Conservation (phyloP, 2,113 vertebrate species). For the Petaurus breviceps region DNA sequence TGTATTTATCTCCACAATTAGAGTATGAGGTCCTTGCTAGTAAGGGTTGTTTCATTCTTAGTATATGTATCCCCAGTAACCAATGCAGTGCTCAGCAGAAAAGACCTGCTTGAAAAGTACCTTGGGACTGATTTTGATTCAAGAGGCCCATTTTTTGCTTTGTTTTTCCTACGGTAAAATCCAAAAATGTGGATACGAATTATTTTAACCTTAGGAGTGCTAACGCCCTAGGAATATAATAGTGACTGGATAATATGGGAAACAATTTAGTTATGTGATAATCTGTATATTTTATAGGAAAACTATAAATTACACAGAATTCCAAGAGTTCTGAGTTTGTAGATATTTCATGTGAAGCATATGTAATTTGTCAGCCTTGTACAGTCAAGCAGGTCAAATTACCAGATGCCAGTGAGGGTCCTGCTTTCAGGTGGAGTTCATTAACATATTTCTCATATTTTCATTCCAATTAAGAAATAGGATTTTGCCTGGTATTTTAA, state of each 20-base stretch:
- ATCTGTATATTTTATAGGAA: conserved; percentile 5
- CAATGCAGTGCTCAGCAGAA: background rate
- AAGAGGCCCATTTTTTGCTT: background rate
- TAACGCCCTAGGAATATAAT: background rate
- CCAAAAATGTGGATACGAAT: conserved; percentile 39
- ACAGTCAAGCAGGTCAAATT: conserved; percentile 36
- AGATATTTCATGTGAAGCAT: conserved; percentile 54
- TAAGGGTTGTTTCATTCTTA: background rate
- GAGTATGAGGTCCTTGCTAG: background rate
- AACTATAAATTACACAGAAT: conserved; percentile 18
- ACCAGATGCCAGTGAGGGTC: conserved; percentile 8
- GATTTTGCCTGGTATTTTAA: background rate
- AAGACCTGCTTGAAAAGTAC: background rate
- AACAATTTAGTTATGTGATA: conserved; percentile 32
- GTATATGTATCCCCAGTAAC: background rate
- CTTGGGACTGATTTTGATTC: background rate
- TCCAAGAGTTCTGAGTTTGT: conserved; percentile 8
- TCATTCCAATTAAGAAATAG: conserved; percentile 46
- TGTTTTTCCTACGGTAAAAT: conserved; percentile 20
- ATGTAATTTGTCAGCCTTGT: conserved; percentile 43
- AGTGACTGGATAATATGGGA: conserved; percentile 28
- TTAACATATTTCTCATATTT: conserved; percentile 26
- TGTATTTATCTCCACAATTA: background rate
- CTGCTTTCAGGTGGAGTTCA: conserved; percentile 60
- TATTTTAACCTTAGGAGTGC: background rate